Conservation (phyloP, 2,113 vertebrate genomes). For the Saccopteryx bilineata region DNA sequence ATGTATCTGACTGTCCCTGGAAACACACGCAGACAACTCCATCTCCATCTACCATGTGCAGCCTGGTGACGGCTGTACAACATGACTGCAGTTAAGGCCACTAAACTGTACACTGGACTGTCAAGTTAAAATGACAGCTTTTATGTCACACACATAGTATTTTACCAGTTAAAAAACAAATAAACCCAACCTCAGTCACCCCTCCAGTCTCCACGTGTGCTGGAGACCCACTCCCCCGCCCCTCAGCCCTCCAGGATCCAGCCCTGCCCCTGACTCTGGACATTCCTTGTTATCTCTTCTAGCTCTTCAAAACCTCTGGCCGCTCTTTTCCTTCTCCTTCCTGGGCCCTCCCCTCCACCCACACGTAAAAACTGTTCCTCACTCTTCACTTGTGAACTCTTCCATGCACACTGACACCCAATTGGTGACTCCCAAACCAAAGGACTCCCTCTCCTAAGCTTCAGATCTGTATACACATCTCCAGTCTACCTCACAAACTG, state of each 20-base stretch:
- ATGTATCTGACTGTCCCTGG: neutral
- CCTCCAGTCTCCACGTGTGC: neutral
- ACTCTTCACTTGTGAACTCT: accelerated
- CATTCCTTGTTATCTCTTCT: neutral
- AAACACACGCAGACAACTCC: neutral
- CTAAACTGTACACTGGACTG: neutral
- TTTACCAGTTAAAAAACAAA: neutral
- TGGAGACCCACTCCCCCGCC: neutral
- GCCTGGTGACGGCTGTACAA: neutral
- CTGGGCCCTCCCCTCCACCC: neutral
- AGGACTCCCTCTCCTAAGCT: neutral
- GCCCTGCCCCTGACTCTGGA: no score
- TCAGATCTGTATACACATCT: no score
- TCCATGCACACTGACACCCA: neutral
- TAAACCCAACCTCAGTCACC: neutral
- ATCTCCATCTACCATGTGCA: neutral
- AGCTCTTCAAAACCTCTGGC: neutral
- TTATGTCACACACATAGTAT: neutral
- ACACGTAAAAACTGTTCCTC: neutral
- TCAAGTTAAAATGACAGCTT: neutral
- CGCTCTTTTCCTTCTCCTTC: neutral
- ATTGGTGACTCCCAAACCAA: neutral
- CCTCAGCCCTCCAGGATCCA: neutral
- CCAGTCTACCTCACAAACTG: neutral
- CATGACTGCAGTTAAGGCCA: neutral